Percentiles rank a stretch among this genome's conserved stretches.
phyloP scores from a whole-genome alignment of 2,888 invertebrate genomes.

The Agriopis leucophaearia region DNA sequence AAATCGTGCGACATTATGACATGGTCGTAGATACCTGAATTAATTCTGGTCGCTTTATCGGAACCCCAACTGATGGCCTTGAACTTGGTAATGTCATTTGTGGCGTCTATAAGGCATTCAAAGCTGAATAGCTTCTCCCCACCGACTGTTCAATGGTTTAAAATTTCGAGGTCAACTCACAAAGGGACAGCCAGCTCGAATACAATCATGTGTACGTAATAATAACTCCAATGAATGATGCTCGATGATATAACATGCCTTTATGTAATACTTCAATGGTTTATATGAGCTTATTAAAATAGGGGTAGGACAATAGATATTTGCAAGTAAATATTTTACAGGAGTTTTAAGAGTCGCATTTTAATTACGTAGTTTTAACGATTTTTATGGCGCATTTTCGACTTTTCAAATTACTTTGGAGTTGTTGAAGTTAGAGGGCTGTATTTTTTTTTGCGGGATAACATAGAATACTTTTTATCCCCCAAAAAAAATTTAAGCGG shows the following conservation, averaged over 20 bases:
- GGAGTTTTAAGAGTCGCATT: background rate
- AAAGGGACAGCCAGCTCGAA: conserved; percentile 67
- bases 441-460: too few species aligned
- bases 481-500: too few species aligned
- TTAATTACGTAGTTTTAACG: background rate
- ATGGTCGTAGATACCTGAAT: background rate
- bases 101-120: conserved; percentile 67
- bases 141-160: conserved; percentile 69
- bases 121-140: conserved; percentile 74
- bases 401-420: too few species aligned
- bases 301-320: conserved; percentile 14
- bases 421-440: too few species aligned
- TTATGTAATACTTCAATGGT: conserved; percentile 41
- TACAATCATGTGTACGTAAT: conserved; percentile 60
- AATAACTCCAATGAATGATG: conserved; percentile 56
- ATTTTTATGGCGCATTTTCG: too few species aligned
- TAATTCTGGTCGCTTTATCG: conserved; percentile 35
- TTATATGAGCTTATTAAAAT: conserved; percentile 15
- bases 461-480: too few species aligned
- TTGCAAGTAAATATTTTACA: background rate
- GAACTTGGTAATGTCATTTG: conserved; percentile 77
- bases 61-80: conserved; percentile 73
- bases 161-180: conserved; percentile 71
- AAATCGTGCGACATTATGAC: background rate
- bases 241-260: conserved; percentile 33